Evolutionary conservation across 1,140 invertebrate genomes (phyloP).

Genomic region (Gryon sp.): DNA sequence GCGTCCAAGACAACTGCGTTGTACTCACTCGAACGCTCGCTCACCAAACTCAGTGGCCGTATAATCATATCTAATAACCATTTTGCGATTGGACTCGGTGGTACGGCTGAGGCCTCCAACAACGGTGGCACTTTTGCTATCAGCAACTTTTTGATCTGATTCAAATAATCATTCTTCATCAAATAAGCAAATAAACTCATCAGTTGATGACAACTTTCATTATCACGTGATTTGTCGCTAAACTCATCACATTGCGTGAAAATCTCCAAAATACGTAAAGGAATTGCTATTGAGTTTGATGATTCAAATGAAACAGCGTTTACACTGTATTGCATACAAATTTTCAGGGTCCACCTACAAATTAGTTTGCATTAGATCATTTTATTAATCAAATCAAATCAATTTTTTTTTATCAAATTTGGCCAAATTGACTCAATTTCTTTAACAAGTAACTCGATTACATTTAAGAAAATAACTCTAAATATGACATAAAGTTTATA

Average conservation of each 20-base stretch:
- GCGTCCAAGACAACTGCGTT: slow-evolving; percentile 68
- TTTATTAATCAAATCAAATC: too few relatives aligned
- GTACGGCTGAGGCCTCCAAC: slow-evolving; percentile 83
- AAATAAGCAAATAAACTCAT: slow-evolving; percentile 73
- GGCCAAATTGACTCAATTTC: too few relatives aligned
- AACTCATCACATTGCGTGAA: slow-evolving; percentile 83
- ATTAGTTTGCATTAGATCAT: too few relatives aligned
- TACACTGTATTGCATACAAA: slow-evolving; percentile 73
- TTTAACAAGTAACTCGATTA: too few relatives aligned
- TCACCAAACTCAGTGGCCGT: slow-evolving; percentile 83
- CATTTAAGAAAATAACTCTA: too few relatives aligned
- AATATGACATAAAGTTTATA: too few relatives aligned
- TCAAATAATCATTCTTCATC: slow-evolving; percentile 84
- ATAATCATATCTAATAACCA: slow-evolving; percentile 88
- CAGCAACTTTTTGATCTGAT: slow-evolving; percentile 84
- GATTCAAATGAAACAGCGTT: slow-evolving; percentile 69
- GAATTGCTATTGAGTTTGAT: slow-evolving; percentile 84
- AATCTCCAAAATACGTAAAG: slow-evolving; percentile 88
- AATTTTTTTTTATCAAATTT: too few relatives aligned
- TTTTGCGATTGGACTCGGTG: slow-evolving; percentile 87
- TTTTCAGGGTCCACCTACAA: slow-evolving; percentile 71
- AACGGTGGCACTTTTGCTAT: slow-evolving; percentile 86
- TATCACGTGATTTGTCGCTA: slow-evolving; percentile 77
- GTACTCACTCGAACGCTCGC: slow-evolving; percentile 71
- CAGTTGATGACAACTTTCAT: slow-evolving; percentile 69